Percentiles rank a stretch among this genome's conserved stretches.
Evolutionary conservation across 2,113 vertebrate species (phyloP).

Genomic region (Misgurnus anguillicaudatus): DNA sequence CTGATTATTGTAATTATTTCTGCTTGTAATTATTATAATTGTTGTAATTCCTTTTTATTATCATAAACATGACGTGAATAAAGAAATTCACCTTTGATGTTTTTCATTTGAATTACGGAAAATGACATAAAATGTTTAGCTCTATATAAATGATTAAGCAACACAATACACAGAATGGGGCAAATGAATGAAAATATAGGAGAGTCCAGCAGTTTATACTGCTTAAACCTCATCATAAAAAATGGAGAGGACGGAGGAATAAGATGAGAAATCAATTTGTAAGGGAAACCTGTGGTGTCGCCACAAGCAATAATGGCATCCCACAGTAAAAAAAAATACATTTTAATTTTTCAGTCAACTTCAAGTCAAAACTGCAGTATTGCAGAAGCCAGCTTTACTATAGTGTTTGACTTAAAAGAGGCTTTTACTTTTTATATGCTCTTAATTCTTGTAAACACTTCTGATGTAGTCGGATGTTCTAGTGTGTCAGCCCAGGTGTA

Average conservation of each 20-base stretch:
- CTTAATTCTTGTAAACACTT: conserved; percentile 29
- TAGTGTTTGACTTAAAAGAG: not conserved
- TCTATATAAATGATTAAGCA: too few species aligned
- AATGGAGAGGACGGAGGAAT: conserved; percentile 55
- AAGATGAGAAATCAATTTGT: conserved; percentile 60
- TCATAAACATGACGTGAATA: conserved; percentile 5
- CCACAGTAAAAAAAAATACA: conserved; percentile 54
- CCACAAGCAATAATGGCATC: conserved; percentile 44
- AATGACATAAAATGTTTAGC: not conserved
- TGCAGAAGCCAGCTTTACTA: conserved; percentile 17
- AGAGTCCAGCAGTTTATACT: conserved; percentile 37
- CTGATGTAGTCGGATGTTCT: too few species aligned
- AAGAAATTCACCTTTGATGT: not conserved
- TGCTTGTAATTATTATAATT: conserved; percentile 2
- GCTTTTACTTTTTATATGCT: conserved; percentile 22
- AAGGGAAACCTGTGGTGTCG: conserved; percentile 44
- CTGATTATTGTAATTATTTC: not conserved
- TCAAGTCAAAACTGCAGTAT: conserved; percentile 17
- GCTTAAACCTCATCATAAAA: conserved; percentile 55
- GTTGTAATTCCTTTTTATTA: conserved; percentile 2
- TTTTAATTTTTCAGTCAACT: conserved; percentile 40
- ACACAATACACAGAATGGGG: not conserved
- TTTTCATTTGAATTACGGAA: not conserved
- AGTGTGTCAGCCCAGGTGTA: conserved; percentile 42
- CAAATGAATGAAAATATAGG: conserved; percentile 20